Percentiles rank a stretch among this genome's conserved stretches.
Evolutionary conservation across 2,888 invertebrate genomes (phyloP).

Genomic region (Eubasilissa splendida): DNA sequence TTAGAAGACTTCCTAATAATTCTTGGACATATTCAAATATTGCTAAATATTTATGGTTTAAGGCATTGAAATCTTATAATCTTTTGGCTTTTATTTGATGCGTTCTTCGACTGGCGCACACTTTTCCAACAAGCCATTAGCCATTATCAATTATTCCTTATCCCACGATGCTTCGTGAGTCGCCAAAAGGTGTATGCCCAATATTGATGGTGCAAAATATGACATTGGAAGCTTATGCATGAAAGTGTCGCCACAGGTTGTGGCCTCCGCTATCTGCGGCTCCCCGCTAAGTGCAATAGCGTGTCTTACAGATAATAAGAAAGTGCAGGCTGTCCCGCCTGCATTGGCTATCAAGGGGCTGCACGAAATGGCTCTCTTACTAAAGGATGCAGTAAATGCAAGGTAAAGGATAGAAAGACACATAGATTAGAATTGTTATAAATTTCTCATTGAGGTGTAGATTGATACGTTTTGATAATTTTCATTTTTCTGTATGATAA

Average conservation of each 20-base stretch:
- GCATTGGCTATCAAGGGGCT: conserved; percentile 15
- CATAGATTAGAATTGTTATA: neutral
- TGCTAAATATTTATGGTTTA: no score
- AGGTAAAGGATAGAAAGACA: neutral
- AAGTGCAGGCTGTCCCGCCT: conserved; percentile 46
- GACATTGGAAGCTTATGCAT: neutral
- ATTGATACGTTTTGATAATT: no score
- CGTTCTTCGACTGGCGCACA: neutral
- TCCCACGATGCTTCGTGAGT: neutral
- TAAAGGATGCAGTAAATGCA: neutral
- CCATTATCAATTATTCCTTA: conserved; percentile 6
- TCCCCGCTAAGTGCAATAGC: conserved; percentile 56
- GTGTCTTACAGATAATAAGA: conserved; percentile 55
- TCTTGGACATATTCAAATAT: no score
- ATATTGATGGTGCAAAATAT: conserved; percentile 23
- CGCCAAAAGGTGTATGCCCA: conserved; percentile 2
- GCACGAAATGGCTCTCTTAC: neutral
- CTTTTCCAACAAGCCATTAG: conserved; percentile 12
- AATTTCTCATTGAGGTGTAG: no score
- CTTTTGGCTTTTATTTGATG: no score
- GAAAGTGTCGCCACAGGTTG: conserved; percentile 16
- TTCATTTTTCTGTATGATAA: no score
- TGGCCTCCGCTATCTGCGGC: conserved; percentile 34
- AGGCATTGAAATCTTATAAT: no score
- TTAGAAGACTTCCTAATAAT: no score